A percentile compares a stretch with the other conserved stretches of the same genome.
phyloP scores from a whole-genome alignment of 1,140 invertebrate species.

The Dinothrombium tinctorium region DNA sequence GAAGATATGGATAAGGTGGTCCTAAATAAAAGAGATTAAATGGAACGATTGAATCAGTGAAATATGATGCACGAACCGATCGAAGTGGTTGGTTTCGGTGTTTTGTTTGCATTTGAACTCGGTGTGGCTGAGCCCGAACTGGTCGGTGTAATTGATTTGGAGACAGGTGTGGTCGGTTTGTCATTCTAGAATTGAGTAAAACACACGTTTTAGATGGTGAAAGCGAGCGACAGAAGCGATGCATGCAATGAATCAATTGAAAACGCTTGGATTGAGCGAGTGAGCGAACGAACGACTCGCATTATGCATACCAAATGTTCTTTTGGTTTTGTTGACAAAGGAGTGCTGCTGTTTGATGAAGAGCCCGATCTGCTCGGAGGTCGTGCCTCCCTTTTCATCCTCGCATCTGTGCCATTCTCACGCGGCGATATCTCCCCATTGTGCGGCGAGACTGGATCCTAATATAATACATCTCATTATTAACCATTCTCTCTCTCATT shows the following conservation, averaged over 20 bases:
- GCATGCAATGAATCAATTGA: background rate
- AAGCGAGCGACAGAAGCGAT: background rate
- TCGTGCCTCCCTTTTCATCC: slow-evolving; percentile 35
- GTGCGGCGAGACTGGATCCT: slow-evolving; percentile 17
- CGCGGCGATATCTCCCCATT: slow-evolving; percentile 23
- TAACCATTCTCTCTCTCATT: background rate
- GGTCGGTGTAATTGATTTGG: slow-evolving; percentile 14
- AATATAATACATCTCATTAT: background rate
- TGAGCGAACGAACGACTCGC: background rate
- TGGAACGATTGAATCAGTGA: background rate
- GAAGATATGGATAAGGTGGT: slow-evolving; percentile 15
- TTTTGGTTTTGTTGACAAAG: slow-evolving; percentile 19
- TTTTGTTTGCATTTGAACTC: background rate
- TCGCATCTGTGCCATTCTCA: slow-evolving; percentile 23
- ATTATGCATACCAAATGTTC: slow-evolving; percentile 8
- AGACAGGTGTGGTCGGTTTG: background rate
- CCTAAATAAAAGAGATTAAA: slow-evolving; percentile 9
- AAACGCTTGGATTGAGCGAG: background rate
- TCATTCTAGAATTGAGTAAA: slow-evolving; percentile 21
- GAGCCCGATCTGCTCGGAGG: slow-evolving; percentile 64
- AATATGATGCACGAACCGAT: background rate
- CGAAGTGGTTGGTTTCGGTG: background rate
- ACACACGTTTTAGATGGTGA: background rate
- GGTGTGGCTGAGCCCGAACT: background rate
- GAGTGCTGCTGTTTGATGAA: slow-evolving; percentile 60